Evolutionary conservation across 1,140 invertebrate species (phyloP).

Genomic region (Arctopsyche grandis): DNA sequence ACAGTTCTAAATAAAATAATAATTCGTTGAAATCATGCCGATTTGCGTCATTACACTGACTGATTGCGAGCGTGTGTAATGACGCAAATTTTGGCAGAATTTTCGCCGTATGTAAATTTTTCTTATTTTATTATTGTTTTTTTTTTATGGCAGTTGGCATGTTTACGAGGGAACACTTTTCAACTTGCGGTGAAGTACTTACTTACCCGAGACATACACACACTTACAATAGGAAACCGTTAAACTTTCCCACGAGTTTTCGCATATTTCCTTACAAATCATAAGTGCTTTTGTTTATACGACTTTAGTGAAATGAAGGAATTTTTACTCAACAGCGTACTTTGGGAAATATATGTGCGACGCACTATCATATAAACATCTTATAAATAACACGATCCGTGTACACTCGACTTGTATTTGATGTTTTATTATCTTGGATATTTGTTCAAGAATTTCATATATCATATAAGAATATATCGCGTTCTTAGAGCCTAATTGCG

Average conservation of each 20-base stretch:
- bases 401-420: too few species aligned
- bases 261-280: constrained; percentile 2
- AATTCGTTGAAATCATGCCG: neutral
- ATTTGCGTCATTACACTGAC: neutral
- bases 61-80: neutral
- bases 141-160: constrained; percentile 17
- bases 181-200: constrained; percentile 14
- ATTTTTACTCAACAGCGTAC: too few species aligned
- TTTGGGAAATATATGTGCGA: too few species aligned
- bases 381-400: too few species aligned
- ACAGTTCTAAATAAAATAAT: neutral
- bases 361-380: too few species aligned
- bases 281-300: constrained; percentile 4
- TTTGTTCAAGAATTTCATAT: too few species aligned
- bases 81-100: neutral
- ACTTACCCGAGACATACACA: constrained; percentile 35
- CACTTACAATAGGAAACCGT: neutral
- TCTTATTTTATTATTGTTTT: constrained; percentile 7
- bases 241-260: neutral
- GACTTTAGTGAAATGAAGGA: neutral
- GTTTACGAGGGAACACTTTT: constrained; percentile 41
- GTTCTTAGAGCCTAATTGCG: too few species aligned
- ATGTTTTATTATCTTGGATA: too few species aligned
- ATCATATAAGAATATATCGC: too few species aligned
- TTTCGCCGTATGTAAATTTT: neutral